Conservation (phyloP, 2,888 invertebrate species). For the Andrena praecox region DNA sequence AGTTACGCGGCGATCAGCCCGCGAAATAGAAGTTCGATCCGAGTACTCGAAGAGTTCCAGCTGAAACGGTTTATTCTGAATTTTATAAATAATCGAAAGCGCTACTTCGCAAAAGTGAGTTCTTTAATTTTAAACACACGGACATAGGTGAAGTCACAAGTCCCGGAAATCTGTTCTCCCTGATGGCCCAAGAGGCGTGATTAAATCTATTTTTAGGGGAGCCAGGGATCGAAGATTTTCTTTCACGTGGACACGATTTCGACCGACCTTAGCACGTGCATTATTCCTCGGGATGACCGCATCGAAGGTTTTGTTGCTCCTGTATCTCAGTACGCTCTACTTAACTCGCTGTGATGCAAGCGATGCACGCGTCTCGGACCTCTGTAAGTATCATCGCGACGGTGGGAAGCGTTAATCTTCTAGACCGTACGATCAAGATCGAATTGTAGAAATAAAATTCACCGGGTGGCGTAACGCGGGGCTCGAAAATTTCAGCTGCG, state of each 20-base stretch:
- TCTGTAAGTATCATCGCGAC: slow-evolving; percentile 53
- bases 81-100: neutral
- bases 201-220: slow-evolving; percentile 56
- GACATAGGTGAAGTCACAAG: no score
- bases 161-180: no score
- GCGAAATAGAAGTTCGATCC: slow-evolving; percentile 8
- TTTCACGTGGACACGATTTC: slow-evolving; percentile 27
- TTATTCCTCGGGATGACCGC: slow-evolving; percentile 46
- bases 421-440: no score
- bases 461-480: neutral
- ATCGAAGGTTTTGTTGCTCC: slow-evolving; percentile 46
- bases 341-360: slow-evolving; percentile 56
- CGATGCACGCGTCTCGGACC: slow-evolving; percentile 33
- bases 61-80: neutral
- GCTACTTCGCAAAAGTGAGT: neutral
- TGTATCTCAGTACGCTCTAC: slow-evolving; percentile 57
- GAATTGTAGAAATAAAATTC: no score
- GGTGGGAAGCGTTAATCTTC: neutral
- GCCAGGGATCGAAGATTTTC: neutral
- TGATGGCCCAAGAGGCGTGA: neutral
- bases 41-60: neutral
- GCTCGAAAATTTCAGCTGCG: neutral
- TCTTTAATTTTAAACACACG: neutral
- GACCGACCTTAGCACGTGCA: slow-evolving; percentile 22
- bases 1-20: slow-evolving; percentile 40